A percentile compares a stretch with the other conserved stretches of the same genome.
Evolutionary conservation across 2,888 invertebrate genomes (phyloP).

Genomic region (Agriopis marginaria): DNA sequence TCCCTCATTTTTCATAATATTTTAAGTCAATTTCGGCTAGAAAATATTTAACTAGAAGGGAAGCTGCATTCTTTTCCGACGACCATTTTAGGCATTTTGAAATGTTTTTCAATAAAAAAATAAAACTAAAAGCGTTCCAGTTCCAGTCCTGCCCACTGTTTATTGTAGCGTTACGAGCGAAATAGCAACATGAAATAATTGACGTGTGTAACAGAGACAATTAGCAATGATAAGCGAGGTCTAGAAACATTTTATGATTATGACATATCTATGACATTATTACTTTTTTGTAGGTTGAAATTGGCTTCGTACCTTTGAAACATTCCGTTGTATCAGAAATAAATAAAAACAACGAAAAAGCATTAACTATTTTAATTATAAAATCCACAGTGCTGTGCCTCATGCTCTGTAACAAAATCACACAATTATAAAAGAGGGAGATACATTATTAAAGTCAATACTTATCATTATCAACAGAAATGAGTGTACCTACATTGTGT

Average conservation of each 20-base stretch:
- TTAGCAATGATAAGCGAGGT: not conserved
- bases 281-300: too few relatives aligned
- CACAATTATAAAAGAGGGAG: too few relatives aligned
- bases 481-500: too few relatives aligned
- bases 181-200: not conserved
- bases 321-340: too few relatives aligned
- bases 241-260: not conserved
- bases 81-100: conserved; percentile 67
- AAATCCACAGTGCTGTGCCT: too few relatives aligned
- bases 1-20: conserved; percentile 67
- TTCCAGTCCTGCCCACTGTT: not conserved
- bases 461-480: too few relatives aligned
- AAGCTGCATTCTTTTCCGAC: conserved; percentile 79
- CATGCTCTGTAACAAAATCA: too few relatives aligned
- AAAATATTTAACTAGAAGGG: conserved; percentile 63
- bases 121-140: not conserved
- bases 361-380: too few relatives aligned
- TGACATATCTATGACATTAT: not conserved
- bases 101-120: conserved; percentile 13
- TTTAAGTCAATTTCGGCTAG: conserved; percentile 28
- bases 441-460: too few relatives aligned
- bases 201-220: not conserved
- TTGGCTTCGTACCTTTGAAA: too few relatives aligned
- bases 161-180: not conserved
- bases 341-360: too few relatives aligned